phyloP scores from a whole-genome alignment of 2,113 vertebrate species.

The Hirundichthys speculiger region DNA sequence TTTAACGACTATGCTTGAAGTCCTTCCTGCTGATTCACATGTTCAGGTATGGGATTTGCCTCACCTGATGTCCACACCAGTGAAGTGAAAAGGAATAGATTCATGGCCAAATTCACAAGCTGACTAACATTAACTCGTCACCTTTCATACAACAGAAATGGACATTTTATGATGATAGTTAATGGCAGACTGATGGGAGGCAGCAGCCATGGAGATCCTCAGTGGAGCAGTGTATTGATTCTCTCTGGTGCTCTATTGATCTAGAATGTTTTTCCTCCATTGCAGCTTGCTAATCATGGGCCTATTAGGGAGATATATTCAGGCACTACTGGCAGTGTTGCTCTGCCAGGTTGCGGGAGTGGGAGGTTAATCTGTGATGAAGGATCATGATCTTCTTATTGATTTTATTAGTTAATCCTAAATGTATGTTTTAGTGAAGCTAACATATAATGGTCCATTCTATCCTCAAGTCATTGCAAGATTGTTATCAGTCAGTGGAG shows the following conservation, averaged over 20 bases:
- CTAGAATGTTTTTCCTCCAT: constrained; percentile 64
- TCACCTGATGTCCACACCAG: constrained; percentile 81
- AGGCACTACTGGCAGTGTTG: constrained; percentile 42
- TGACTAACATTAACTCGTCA: constrained; percentile 72
- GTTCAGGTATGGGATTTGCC: constrained; percentile 85
- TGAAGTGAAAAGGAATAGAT: constrained; percentile 77
- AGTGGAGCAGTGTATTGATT: constrained; percentile 68
- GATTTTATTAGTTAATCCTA: constrained; percentile 15
- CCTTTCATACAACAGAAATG: constrained; percentile 56
- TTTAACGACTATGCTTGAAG: constrained; percentile 63
- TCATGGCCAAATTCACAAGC: constrained; percentile 86
- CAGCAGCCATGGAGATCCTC: constrained; percentile 36
- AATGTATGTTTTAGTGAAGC: constrained; percentile 1
- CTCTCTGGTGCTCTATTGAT: constrained; percentile 74
- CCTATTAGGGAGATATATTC: constrained; percentile 62
- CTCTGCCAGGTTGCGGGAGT: constrained; percentile 25
- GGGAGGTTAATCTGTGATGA: constrained; percentile 32
- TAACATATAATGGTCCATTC: too few relatives aligned
- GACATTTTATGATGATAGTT: constrained; percentile 55
- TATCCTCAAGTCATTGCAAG: too few relatives aligned
- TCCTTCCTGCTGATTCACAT: constrained; percentile 80
- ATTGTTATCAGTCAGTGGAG: too few relatives aligned
- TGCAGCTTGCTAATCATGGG: constrained; percentile 68
- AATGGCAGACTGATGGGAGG: constrained; percentile 49
- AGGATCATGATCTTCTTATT: constrained; percentile 22